Evolutionary conservation across 2,113 vertebrate species (phyloP), one percentile per base, ranked within the genome.

Genomic region (Carettochelys insculpta): DNA sequence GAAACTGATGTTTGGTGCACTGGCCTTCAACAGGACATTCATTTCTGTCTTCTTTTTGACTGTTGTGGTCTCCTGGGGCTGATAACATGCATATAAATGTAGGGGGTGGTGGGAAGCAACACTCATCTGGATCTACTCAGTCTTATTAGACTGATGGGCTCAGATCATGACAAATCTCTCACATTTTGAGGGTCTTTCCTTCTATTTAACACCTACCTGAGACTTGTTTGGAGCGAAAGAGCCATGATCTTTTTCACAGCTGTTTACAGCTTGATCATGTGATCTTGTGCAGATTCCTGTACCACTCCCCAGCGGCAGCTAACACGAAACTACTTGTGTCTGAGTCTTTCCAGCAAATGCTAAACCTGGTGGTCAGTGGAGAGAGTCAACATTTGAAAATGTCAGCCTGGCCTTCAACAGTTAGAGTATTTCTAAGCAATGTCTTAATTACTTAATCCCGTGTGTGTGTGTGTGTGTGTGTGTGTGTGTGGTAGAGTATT

Each of bases 1-100:
- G 48, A 11, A 50, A 22, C 54, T 68, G 19, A 29, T 51, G n/a
- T 20, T 77, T 34, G 48, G 24, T 0, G 0, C 41, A 24, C 61
- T 68, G 61, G 34, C n/a, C 19, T n/a, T 73, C 38, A 47, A 9
- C 73, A 13, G 27, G 20, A 80, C 1, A 5, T 53, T 8, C 77
- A 76, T 75, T 89, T 80, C 34, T 45, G 2, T 43, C 34, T 75
- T 77, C n/a, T 3, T 4, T 73, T 81, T 78, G 78, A 1, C 4
- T 61, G 61, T 38, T 16, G 34, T 76, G 48, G 27, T 90, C 10
- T 29, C 52, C 80, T 38, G 81, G 22, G 17, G 85, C 41, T 75
- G 27, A 22, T 65, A 65, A 20, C n/a, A 8, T 38, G 24, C 61
- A 4, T 47, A 77, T 65, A 76, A 27, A 6, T 53, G 47, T 47